phyloP scores from a whole-genome alignment of 2,888 invertebrate genomes.

The Sarcophaga variegata region DNA sequence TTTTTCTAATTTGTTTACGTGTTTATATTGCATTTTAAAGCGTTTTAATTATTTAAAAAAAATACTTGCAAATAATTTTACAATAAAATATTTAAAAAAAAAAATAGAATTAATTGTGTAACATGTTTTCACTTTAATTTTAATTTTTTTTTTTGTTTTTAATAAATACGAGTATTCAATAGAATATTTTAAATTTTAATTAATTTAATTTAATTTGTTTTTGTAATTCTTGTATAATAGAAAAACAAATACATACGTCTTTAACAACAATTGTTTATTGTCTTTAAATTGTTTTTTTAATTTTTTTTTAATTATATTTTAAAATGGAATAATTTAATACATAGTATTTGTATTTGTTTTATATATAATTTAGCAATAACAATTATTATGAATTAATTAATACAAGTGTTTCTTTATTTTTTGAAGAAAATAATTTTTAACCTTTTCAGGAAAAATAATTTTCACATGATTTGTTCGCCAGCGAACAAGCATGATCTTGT shows the following conservation, averaged over 20 bases:
- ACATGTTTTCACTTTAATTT: too few relatives aligned
- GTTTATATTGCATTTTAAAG: too few relatives aligned
- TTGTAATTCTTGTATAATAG: background rate
- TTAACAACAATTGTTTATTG: slow-evolving; percentile 32
- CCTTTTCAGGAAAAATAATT: background rate
- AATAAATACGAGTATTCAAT: too few relatives aligned
- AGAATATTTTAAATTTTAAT: slow-evolving; percentile 14
- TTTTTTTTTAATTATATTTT: background rate
- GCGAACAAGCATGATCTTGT: slow-evolving; percentile 35
- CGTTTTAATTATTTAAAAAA: too few relatives aligned
- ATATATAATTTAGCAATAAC: background rate
- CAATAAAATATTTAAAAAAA: too few relatives aligned
- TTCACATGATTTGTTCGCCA: slow-evolving; percentile 43
- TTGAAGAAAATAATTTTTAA: too few relatives aligned
- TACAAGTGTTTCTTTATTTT: background rate
- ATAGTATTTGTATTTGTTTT: slow-evolving; percentile 11
- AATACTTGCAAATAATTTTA: too few relatives aligned
- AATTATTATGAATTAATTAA: background rate
- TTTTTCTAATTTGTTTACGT: too few relatives aligned
- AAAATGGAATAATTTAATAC: slow-evolving; percentile 47
- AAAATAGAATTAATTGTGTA: too few relatives aligned
- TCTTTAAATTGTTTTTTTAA: slow-evolving; percentile 14
- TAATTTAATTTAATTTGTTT: slow-evolving; percentile 3
- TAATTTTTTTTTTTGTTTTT: too few relatives aligned
- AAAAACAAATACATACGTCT: slow-evolving; percentile 12